Evolutionary conservation across 2,113 vertebrate genomes (phyloP).

Genomic region (Oreochromis aureus): DNA sequence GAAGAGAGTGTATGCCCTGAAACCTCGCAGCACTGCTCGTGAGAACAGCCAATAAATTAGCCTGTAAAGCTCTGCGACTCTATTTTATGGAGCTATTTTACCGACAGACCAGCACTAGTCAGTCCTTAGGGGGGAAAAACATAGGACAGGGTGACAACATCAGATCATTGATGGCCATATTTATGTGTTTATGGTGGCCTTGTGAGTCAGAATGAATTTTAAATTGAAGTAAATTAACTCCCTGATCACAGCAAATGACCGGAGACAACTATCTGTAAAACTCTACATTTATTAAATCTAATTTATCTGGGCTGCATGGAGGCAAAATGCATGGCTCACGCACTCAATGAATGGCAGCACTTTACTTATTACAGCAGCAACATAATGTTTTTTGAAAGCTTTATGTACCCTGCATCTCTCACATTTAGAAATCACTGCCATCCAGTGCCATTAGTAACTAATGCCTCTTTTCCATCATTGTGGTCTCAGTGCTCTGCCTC

Average conservation of each 20-base stretch:
- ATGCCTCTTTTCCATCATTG: rapidly evolving
- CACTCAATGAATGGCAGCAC: background rate
- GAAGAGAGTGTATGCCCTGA: rapidly evolving
- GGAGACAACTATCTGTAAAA: background rate
- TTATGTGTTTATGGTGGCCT: background rate
- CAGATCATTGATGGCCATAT: background rate
- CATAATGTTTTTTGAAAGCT: background rate
- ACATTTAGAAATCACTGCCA: background rate
- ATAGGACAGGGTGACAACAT: rapidly evolving
- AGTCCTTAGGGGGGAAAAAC: background rate
- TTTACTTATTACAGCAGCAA: background rate
- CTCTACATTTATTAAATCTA: background rate
- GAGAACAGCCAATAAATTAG: background rate
- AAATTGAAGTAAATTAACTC: background rate
- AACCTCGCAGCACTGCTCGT: rapidly evolving
- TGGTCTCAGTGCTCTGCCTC: background rate
- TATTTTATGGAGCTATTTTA: background rate
- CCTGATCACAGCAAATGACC: background rate
- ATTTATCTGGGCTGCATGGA: background rate
- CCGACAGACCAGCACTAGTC: rapidly evolving
- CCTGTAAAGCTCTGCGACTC: background rate
- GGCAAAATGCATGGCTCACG: rapidly evolving
- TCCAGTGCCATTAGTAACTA: background rate
- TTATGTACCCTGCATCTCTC: background rate
- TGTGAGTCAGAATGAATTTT: background rate